Evolutionary conservation across 2,888 invertebrate genomes (phyloP), one percentile per base, ranked within the genome.

Genomic region (Anthrax anthrax): DNA sequence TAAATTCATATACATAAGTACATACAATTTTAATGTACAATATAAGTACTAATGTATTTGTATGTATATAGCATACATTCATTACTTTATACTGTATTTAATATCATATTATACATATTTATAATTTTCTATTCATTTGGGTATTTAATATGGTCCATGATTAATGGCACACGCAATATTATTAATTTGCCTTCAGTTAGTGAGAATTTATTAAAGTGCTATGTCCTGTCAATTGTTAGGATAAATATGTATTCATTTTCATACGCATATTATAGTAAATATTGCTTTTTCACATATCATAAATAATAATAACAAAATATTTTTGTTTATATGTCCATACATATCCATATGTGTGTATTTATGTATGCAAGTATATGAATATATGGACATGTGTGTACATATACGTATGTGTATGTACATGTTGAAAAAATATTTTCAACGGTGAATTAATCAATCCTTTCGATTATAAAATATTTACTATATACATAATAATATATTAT

Each of bases 81-180:
- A n/a, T n/a, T n/a, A n/a, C n/a, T n/a, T n/a, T n/a, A n/a, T n/a
- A n/a, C n/a, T n/a, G n/a, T n/a, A n/a, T n/a, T n/a, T n/a, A n/a
- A n/a, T n/a, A n/a, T n/a, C n/a, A n/a, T n/a, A n/a, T n/a, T 34
- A 18, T 10, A 17, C 36, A 36, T 42, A 18, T 32, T 34, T 18
- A 32, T 36, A 36, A 3, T 32, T 32, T 32, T 12, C 29, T 32
- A 32, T 32, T 32, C 29, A 32, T 32, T 32, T 32, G 9, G 12
- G 39, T 39, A 39, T 47, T n/a, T 47, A 47, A 47, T 47, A 47
- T 39, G 47, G 39, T 47, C 47, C n/a, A 43, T 47, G 47, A 47
- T 47, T 47, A 47, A 47, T 47, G 37, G 47, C 47, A 40, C 37
- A 45, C 39, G 47, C 47, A 47, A 47, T 47, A 47, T 47, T 47